Base-by-base conservation (phyloP, 2,888 invertebrate genomes). In the Halictus quadricinctus region DNA sequence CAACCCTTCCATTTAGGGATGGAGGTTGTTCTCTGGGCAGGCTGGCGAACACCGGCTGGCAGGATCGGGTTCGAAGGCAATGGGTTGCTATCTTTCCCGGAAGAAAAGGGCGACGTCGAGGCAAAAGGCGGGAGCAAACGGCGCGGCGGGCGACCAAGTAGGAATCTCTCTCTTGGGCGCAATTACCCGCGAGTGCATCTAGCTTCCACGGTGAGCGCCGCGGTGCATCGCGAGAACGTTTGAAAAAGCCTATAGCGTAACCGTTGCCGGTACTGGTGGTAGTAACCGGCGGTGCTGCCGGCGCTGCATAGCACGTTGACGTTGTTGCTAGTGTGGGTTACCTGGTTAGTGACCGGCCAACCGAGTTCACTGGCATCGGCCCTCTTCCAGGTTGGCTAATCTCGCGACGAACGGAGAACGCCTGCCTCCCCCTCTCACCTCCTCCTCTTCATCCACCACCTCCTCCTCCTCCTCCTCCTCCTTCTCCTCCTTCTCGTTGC, bases 271-370 rank as follows among this genome's bases (percentile, higher is more conserved):
- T 69, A 93, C 91, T 85, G 78, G 82, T 84, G 83, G 83, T 72
- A 79, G 83, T 83, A 77, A n/a, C 76, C 70, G 60, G 25, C 43
- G 70, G 21, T 78, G 73, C 80, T 69, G 75, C 72, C 81, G 88
- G 72, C 75, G 88, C 83, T 93, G 94, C 94, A 94, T 94, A 94
- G 93, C 94, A 93, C 93, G 93, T 94, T 94, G 88, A 91, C 91
- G 91, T 90, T 88, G 92, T 89, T 91, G 92, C 92, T 94, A 94
- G 94, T 94, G 94, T 94, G 94, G 94, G 94, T 94, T 94, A 94
- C 94, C 94, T 94, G 94, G 94, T 94, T 94, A 94, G 94, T 94
- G 94, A 94, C 94, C 94, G 94, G 94, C 94, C 94, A 94, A 94
- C 94, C 94, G 94, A 94, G 94, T 94, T 94, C 94, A 94, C 94